A percentile compares a stretch with the other conserved stretches of the same genome.
Conservation (phyloP, 1,140 invertebrate genomes). For the Stenopsyche tienmushanensis region DNA sequence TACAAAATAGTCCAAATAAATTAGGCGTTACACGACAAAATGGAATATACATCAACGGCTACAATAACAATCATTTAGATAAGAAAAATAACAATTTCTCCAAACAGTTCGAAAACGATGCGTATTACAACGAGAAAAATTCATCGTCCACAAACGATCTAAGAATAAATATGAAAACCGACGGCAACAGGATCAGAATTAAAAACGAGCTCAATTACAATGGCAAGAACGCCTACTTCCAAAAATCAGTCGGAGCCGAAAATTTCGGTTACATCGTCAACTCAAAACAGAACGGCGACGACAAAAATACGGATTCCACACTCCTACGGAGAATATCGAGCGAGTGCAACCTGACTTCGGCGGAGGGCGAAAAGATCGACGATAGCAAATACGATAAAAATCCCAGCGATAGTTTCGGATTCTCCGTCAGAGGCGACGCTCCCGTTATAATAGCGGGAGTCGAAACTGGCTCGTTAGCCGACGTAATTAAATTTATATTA, state of each 20-base stretch:
- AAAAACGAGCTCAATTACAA: constrained; percentile 33
- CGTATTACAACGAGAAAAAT: constrained; percentile 38
- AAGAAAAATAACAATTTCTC: constrained; percentile 43
- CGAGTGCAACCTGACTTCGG: constrained; percentile 46
- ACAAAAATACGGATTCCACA: constrained; percentile 41
- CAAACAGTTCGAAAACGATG: constrained; percentile 21
- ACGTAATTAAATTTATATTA: constrained; percentile 65
- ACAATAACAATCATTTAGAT: constrained; percentile 49
- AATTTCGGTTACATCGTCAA: constrained; percentile 38
- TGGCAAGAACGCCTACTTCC: constrained; percentile 36
- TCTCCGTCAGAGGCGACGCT: constrained; percentile 88
- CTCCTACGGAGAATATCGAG: constrained; percentile 50
- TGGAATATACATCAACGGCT: constrained; percentile 54
- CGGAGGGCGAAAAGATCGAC: too few species aligned
- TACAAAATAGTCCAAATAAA: constrained; percentile 44
- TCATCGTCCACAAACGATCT: constrained; percentile 33
- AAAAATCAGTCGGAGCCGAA: constrained; percentile 35
- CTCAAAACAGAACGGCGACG: constrained; percentile 46
- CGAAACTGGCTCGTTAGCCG: constrained; percentile 84
- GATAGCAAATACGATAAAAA: constrained; percentile 37
- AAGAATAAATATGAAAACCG: constrained; percentile 32
- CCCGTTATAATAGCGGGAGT: constrained; percentile 89
- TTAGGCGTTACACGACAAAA: constrained; percentile 47
- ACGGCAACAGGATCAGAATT: constrained; percentile 34
- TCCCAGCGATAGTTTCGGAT: constrained; percentile 77